Evolutionary conservation across 2,113 vertebrate species (phyloP).

Genomic region (Trichomycterus rosablanca): DNA sequence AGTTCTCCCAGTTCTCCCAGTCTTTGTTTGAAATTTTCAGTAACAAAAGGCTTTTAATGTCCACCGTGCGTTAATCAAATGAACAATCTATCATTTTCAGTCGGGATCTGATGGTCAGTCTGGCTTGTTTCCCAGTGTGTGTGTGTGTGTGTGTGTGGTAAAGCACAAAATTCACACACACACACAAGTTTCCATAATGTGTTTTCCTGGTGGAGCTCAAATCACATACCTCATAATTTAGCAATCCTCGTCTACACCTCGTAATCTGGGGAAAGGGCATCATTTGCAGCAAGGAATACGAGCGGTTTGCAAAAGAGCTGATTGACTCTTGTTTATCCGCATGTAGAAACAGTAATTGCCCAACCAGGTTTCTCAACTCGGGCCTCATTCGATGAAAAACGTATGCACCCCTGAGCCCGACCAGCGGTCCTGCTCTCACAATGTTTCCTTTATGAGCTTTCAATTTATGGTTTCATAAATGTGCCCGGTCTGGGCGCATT

Average conservation of each 20-base stretch:
- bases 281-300: slow-evolving; percentile 4
- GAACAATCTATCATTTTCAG: slow-evolving; percentile 20
- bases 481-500: slow-evolving; percentile 35
- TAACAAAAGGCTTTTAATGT: slow-evolving; percentile 48
- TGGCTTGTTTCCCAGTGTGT: slow-evolving; percentile 23
- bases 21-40: slow-evolving; percentile 19
- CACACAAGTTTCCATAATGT: slow-evolving; percentile 33
- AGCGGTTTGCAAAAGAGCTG: slow-evolving; percentile 12
- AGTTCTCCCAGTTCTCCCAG: slow-evolving; percentile 26
- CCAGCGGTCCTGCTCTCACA: slow-evolving; percentile 42
- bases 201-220: slow-evolving; percentile 19
- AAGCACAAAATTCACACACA: slow-evolving; percentile 17
- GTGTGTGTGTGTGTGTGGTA: slow-evolving; percentile 34
- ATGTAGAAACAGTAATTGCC: slow-evolving; percentile 38
- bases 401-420: slow-evolving; percentile 25
- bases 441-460: slow-evolving; percentile 49
- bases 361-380: slow-evolving; percentile 44
- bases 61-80: slow-evolving; percentile 14
- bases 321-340: slow-evolving; percentile 36
- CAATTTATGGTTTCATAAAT: slow-evolving; percentile 53
- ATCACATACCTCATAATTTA: slow-evolving; percentile 26
- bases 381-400: slow-evolving; percentile 29
- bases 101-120: slow-evolving; percentile 15
- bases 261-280: slow-evolving; percentile 25
- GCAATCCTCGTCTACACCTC: slow-evolving; percentile 1